Evolutionary conservation across 1,140 invertebrate species (phyloP).

Genomic region (Drosophila kikkawai): DNA sequence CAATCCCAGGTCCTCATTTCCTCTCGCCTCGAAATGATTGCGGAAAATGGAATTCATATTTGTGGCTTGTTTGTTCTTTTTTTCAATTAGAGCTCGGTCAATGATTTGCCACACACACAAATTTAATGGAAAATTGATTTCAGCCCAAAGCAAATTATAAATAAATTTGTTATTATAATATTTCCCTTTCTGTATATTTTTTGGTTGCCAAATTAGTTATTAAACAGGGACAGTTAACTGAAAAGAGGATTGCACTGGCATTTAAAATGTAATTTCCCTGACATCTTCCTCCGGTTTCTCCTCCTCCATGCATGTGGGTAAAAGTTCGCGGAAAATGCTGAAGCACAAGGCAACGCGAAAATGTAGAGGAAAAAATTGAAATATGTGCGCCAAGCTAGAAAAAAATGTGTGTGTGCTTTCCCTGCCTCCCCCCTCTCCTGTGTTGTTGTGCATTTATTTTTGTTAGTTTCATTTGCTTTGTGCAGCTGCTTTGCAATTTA

Average conservation of each 20-base stretch:
- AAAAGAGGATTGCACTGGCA: slow-evolving; percentile 35
- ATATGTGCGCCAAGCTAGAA: slow-evolving; percentile 53
- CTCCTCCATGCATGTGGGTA: slow-evolving; percentile 30
- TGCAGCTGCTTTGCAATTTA: slow-evolving; percentile 67
- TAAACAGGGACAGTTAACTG: slow-evolving; percentile 26
- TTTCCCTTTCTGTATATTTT: not conserved
- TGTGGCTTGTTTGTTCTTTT: slow-evolving; percentile 55
- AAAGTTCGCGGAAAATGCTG: slow-evolving; percentile 53
- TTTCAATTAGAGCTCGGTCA: slow-evolving; percentile 56
- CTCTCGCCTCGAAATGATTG: slow-evolving; percentile 19
- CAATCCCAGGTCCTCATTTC: slow-evolving; percentile 51
- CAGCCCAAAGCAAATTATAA: slow-evolving; percentile 20
- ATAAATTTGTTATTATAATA: slow-evolving; percentile 15
- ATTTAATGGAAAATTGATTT: slow-evolving; percentile 51
- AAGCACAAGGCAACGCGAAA: slow-evolving; percentile 50
- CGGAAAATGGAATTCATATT: slow-evolving; percentile 56
- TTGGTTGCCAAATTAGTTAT: slow-evolving; percentile 30
- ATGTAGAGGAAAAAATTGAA: slow-evolving; percentile 56
- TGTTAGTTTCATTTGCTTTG: slow-evolving; percentile 74
- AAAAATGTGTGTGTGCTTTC: slow-evolving; percentile 26
- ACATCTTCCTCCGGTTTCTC: not conserved
- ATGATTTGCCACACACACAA: slow-evolving; percentile 36
- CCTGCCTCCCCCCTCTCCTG: not conserved
- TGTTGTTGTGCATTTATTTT: slow-evolving; percentile 63
- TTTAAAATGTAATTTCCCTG: slow-evolving; percentile 72